These are phyloP conservation scores for Arvicanthis niloticus DNA, from an alignment of 2,113 vertebrate species.

Conservation along the genomic window DNA sequence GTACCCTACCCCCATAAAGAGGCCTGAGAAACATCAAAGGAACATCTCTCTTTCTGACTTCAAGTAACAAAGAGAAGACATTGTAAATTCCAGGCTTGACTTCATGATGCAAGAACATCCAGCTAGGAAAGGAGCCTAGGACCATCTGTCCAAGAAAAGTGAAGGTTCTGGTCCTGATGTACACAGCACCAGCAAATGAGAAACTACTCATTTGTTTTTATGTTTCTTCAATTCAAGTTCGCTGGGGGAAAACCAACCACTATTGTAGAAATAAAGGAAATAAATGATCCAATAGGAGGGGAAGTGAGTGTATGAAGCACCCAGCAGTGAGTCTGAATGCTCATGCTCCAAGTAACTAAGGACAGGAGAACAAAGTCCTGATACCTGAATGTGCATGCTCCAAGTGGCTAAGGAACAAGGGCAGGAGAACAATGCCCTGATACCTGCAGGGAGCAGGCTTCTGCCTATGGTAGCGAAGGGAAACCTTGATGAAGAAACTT, in stretches of 20 bases:
- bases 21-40: background rate
- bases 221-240: background rate
- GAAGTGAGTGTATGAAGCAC: background rate
- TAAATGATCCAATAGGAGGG: background rate
- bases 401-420: too few relatives aligned
- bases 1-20: fast-evolving
- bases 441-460: background rate
- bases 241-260: background rate
- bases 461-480: too few relatives aligned
- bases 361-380: too few relatives aligned
- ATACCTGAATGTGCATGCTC: too few relatives aligned
- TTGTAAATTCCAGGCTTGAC: background rate
- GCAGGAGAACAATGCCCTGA: too few relatives aligned
- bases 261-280: background rate
- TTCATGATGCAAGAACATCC: background rate
- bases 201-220: background rate
- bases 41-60: background rate
- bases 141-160: background rate
- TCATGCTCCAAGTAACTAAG: too few relatives aligned
- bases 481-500: background rate
- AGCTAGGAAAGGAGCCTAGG: background rate
- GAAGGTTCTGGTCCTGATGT: background rate
- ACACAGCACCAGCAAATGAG: background rate
- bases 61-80: background rate
- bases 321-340: background rate